phyloP scores from a whole-genome alignment of 2,113 vertebrate genomes.

The Thomomys bottae region DNA sequence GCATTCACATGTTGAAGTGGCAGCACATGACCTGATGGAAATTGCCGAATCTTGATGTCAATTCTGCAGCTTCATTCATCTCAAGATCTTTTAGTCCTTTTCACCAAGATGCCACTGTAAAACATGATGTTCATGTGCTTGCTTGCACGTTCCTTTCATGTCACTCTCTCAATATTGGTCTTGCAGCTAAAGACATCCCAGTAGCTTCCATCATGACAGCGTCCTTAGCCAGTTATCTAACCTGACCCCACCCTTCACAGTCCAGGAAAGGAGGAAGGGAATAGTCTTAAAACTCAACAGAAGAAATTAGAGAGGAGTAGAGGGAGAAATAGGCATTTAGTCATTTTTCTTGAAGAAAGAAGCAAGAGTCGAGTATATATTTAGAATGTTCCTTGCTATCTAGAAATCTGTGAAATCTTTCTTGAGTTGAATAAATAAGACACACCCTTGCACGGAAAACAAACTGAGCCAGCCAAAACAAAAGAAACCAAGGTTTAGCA shows the following conservation, averaged over 20 bases:
- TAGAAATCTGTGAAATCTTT: slow-evolving; percentile 63
- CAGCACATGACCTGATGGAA: neutral
- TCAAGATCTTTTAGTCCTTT: neutral
- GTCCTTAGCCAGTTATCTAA: slow-evolving; percentile 2
- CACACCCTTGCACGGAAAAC: slow-evolving; percentile 32
- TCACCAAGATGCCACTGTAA: neutral
- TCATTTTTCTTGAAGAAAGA: neutral
- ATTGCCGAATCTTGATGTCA: neutral
- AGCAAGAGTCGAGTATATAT: slow-evolving; percentile 35
- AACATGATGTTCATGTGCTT: neutral
- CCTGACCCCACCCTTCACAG: neutral
- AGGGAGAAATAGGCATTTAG: slow-evolving; percentile 54
- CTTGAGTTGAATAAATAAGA: slow-evolving; percentile 54
- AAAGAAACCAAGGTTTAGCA: slow-evolving; percentile 3
- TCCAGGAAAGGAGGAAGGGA: slow-evolving; percentile 16
- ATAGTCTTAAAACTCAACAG: slow-evolving; percentile 6
- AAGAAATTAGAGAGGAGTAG: slow-evolving; percentile 50
- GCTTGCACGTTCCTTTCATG: neutral
- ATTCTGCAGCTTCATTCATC: neutral
- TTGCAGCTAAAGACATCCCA: neutral
- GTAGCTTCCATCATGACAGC: neutral
- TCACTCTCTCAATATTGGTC: neutral
- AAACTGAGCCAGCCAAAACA: slow-evolving; percentile 38
- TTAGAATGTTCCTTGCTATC: slow-evolving; percentile 61
- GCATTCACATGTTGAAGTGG: neutral